Evolutionary conservation across 1,140 invertebrate genomes (phyloP).

Genomic region (Sogatella furcifera): DNA sequence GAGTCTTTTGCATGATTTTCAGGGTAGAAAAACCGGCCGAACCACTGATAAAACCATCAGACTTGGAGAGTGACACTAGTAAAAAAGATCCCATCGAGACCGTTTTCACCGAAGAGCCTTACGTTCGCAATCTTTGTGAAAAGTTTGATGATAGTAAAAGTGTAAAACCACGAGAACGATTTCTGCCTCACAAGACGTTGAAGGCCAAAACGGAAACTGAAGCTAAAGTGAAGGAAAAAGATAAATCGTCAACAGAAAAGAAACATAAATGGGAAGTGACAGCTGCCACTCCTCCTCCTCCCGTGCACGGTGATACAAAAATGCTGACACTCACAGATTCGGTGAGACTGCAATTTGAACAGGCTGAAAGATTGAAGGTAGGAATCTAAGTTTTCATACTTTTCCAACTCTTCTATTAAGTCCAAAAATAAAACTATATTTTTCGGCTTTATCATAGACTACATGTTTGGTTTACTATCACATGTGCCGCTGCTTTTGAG

Average conservation of each 20-base stretch:
- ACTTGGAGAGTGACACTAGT: slow-evolving; percentile 32
- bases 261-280: slow-evolving; percentile 54
- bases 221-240: slow-evolving; percentile 43
- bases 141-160: slow-evolving; percentile 38
- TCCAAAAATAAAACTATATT: not conserved
- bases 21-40: slow-evolving; percentile 39
- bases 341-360: slow-evolving; percentile 40
- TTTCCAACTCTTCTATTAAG: too few species aligned
- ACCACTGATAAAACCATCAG: slow-evolving; percentile 45
- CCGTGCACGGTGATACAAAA: slow-evolving; percentile 41
- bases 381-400: slow-evolving; percentile 25
- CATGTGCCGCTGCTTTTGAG: too few species aligned
- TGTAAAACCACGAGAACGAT: slow-evolving; percentile 31
- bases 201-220: slow-evolving; percentile 47
- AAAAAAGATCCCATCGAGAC: not conserved
- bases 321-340: slow-evolving; percentile 44
- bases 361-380: slow-evolving; percentile 33
- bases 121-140: slow-evolving; percentile 45
- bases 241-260: slow-evolving; percentile 29
- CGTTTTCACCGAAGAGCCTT: slow-evolving; percentile 21
- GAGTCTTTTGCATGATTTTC: not conserved
- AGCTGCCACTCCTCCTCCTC: slow-evolving; percentile 48
- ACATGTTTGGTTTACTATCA: too few species aligned
- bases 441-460: too few species aligned
- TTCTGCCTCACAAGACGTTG: slow-evolving; percentile 53